A percentile compares a stretch with the other conserved stretches of the same genome.
Evolutionary conservation across 2,113 vertebrate genomes (phyloP).

Genomic region (Actinemys pallida): DNA sequence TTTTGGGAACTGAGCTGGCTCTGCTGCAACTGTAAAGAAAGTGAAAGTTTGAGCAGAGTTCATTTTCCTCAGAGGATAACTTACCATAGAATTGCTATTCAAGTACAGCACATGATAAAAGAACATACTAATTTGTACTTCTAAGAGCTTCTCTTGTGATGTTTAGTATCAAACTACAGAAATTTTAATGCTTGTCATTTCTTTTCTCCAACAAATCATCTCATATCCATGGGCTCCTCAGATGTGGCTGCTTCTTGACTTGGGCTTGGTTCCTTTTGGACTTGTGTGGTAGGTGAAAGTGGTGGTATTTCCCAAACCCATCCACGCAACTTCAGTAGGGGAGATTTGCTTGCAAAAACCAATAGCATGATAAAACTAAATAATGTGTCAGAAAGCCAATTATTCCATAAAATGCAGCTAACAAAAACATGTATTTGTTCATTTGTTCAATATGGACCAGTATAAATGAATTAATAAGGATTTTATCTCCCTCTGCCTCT

Average conservation of each 20-base stretch:
- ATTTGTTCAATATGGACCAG: not conserved
- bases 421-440: not conserved
- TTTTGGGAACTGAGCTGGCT: not conserved
- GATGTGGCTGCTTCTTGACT: not conserved
- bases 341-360: not conserved
- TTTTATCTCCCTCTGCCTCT: accelerated
- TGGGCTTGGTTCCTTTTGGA: not conserved
- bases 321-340: not conserved
- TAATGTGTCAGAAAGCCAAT: not conserved
- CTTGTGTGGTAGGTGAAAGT: not conserved
- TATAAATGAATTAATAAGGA: not conserved
- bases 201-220: not conserved
- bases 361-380: not conserved
- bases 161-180: not conserved
- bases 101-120: constrained; percentile 23
- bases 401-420: not conserved
- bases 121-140: not conserved
- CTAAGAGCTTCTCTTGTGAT: constrained; percentile 10
- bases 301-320: not conserved
- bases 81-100: not conserved
- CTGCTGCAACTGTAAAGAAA: not conserved
- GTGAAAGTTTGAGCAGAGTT: not conserved
- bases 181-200: not conserved
- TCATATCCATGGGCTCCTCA: not conserved
- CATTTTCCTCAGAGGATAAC: not conserved